Evolutionary conservation across 2,888 invertebrate genomes (phyloP), one percentile per base, ranked within the genome.

Genomic region (Aphidoletes aphidimyza): DNA sequence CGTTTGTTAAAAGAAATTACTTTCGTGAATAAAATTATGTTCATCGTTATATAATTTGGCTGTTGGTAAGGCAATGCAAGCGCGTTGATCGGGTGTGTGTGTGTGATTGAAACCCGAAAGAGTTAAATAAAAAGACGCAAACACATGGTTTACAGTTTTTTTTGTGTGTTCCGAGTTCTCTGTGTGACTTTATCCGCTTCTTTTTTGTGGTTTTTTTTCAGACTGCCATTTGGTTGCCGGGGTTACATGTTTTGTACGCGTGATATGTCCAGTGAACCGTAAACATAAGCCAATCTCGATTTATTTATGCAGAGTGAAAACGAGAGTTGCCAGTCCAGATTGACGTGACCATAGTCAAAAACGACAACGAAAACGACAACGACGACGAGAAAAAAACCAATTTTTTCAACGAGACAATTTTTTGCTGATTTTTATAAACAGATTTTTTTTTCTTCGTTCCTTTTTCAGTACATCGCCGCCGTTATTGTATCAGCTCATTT

Each of bases 381-480:
- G n/a, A n/a, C n/a, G n/a, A n/a, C n/a, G n/a, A n/a, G n/a, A n/a
- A n/a, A n/a, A n/a, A n/a, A n/a, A n/a, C n/a, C n/a, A n/a, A n/a
- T n/a, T n/a, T 36, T 81, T 37, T 37, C 81, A n/a, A 37, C 8
- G 36, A 37, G 81, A 81, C 81, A 69, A 34, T 81, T 81, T 69
- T 69, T 3, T 69, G 69, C 69, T 69, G 69, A 81, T 81, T 81
- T 81, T 81, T n/a, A 81, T 69, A 69, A 69, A 69, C 69, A 30
- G 0, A 11, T 5, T 37, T 81, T 81, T n/a, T 36, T 81, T n/a
- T 36, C 30, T 39, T 54, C 2, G 3, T 54, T 54, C 37, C 37
- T n/a, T 19, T 37, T 81, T 81, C 0, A n/a, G 19, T 37, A 37
- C 6, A 37, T 81, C 37, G 37, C 78, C 36, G 37, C n/a, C 1